phyloP scores from a whole-genome alignment of 2,113 vertebrate genomes.

The Choloepus hoffmanni region DNA sequence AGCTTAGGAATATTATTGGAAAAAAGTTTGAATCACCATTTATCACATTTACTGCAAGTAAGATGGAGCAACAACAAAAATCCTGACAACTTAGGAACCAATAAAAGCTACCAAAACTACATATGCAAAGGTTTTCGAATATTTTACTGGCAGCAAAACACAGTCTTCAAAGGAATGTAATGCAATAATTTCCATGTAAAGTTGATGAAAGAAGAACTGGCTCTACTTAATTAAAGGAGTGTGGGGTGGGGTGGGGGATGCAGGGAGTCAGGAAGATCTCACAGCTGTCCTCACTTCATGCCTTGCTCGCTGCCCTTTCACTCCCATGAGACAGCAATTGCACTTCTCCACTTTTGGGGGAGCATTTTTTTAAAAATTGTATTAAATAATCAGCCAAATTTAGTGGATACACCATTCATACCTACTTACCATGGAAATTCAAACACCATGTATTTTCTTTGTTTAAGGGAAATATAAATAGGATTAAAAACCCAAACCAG shows the following conservation, averaged over 20 bases:
- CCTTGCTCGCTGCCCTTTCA: neutral
- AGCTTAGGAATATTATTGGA: neutral
- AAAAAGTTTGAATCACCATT: neutral
- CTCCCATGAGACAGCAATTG: accelerated
- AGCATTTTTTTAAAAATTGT: neutral
- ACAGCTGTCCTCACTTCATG: neutral
- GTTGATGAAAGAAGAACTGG: neutral
- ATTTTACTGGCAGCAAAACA: too few species aligned
- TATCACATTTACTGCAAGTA: neutral
- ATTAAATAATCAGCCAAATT: neutral
- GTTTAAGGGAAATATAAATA: too few species aligned
- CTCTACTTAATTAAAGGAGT: neutral
- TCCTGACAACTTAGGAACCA: neutral
- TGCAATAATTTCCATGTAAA: neutral
- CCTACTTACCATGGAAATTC: neutral
- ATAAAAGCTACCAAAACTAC: neutral
- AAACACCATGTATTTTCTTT: neutral
- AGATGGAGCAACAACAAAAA: neutral
- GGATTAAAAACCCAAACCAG: neutral
- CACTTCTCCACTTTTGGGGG: neutral
- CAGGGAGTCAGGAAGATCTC: neutral
- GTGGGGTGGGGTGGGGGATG: neutral
- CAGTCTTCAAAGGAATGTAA: neutral
- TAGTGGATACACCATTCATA: neutral
- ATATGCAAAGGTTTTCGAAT: neutral